Conservation (phyloP, 2,888 invertebrate species). For the Globia sparganii region DNA sequence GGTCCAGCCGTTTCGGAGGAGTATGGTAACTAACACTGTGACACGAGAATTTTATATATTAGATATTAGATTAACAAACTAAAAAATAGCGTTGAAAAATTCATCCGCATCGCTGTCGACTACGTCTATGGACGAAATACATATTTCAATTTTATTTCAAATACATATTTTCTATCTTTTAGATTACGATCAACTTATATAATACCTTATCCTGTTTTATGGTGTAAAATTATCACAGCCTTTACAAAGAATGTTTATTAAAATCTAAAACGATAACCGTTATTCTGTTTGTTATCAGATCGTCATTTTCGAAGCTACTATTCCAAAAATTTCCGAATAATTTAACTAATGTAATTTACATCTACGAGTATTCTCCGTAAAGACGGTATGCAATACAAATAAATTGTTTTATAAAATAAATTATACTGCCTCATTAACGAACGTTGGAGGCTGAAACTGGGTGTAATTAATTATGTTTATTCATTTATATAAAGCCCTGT, state of each 20-base stretch:
- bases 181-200: not conserved
- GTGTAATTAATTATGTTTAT: conserved; percentile 77
- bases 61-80: too few species aligned
- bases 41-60: too few species aligned
- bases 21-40: too few species aligned
- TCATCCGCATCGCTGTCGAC: too few species aligned
- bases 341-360: conserved; percentile 55
- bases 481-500: conserved; percentile 74
- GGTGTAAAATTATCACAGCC: conserved; percentile 32
- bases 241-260: conserved; percentile 50
- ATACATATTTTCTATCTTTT: not conserved
- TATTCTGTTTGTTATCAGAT: conserved; percentile 57
- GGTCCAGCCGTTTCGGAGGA: too few species aligned
- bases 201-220: not conserved
- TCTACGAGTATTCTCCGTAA: conserved; percentile 31
- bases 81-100: not conserved
- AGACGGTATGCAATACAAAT: conserved; percentile 67
- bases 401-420: conserved; percentile 77
- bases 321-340: conserved; percentile 63
- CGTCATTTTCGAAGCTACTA: conserved; percentile 46
- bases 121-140: not conserved
- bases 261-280: conserved; percentile 53
- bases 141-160: too few species aligned
- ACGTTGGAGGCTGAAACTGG: conserved; percentile 68
- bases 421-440: conserved; percentile 76